Percentiles rank a stretch among this genome's conserved stretches.
Evolutionary conservation across 2,113 vertebrate genomes (phyloP).

Genomic region (human (Homo sapiens)): DNA sequence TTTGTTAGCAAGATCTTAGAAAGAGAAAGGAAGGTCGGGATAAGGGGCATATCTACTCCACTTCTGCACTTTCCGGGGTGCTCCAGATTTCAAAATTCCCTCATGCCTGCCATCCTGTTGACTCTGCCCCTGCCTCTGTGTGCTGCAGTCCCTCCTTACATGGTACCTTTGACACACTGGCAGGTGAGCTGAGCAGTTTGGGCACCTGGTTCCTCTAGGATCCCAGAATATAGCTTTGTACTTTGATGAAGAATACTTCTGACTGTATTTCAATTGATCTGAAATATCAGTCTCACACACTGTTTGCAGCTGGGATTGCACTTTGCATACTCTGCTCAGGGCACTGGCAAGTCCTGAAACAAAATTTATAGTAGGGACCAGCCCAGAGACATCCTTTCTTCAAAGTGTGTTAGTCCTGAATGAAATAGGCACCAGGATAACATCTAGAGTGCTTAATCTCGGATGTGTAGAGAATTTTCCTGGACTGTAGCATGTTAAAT

Average conservation of each 20-base stretch:
- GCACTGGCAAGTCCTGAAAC: not conserved
- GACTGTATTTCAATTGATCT: constrained; percentile 42
- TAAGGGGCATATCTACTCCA: not conserved
- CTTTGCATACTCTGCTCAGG: not conserved
- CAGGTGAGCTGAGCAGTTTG: not conserved
- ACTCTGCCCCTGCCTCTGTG: not conserved
- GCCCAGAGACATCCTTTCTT: not conserved
- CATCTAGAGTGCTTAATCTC: not conserved
- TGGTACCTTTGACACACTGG: not conserved
- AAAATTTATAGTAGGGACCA: not conserved
- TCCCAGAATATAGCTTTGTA: not conserved
- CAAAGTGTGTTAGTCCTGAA: not conserved
- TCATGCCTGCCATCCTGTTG: rapidly evolving
- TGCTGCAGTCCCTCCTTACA: not conserved
- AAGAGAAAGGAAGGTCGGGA: not conserved
- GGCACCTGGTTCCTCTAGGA: not conserved
- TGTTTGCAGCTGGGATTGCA: not conserved
- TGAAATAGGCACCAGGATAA: not conserved
- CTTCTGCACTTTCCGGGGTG: not conserved
- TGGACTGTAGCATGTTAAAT: not conserved
- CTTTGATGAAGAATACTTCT: not conserved
- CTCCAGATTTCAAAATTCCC: not conserved
- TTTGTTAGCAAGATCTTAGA: not conserved
- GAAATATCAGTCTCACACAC: not conserved
- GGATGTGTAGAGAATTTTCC: not conserved